Evolutionary conservation across 2,888 invertebrate species (phyloP).

Genomic region (Tenthredo amoena): DNA sequence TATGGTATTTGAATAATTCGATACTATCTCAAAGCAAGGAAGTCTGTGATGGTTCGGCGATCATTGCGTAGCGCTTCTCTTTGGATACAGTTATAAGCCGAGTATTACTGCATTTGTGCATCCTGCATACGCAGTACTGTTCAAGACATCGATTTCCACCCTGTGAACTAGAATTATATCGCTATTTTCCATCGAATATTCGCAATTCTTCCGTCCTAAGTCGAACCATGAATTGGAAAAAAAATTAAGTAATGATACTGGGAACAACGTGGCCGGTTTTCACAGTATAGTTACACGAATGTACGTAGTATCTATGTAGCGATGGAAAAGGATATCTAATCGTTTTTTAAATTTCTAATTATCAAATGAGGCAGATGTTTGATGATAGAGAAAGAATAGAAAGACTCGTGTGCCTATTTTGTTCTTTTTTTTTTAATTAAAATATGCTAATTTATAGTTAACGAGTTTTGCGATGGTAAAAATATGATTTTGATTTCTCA

Average conservation of each 20-base stretch:
- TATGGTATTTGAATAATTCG: constrained; percentile 1
- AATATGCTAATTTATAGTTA: neutral
- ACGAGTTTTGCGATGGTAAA: neutral
- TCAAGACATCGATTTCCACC: neutral
- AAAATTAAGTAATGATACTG: neutral
- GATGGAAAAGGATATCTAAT: neutral
- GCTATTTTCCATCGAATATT: neutral
- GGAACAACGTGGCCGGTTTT: neutral
- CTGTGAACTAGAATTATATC: neutral
- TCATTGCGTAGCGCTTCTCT: constrained; percentile 16
- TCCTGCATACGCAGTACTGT: neutral
- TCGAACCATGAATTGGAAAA: neutral
- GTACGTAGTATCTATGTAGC: neutral
- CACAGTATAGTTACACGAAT: neutral
- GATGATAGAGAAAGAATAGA: neutral
- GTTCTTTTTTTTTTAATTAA: neutral
- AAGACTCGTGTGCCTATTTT: neutral
- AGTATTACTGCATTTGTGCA: neutral
- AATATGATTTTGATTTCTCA: neutral
- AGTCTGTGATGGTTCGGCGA: neutral
- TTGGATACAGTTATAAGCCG: neutral
- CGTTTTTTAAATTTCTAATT: neutral
- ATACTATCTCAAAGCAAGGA: neutral
- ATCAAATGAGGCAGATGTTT: too few species aligned
- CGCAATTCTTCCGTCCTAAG: neutral